A percentile compares a stretch with the other conserved stretches of the same genome.
These are phyloP conservation scores for Oreochromis tanganicae DNA, from an alignment of 2,113 vertebrate genomes.

Conservation along the genomic window DNA sequence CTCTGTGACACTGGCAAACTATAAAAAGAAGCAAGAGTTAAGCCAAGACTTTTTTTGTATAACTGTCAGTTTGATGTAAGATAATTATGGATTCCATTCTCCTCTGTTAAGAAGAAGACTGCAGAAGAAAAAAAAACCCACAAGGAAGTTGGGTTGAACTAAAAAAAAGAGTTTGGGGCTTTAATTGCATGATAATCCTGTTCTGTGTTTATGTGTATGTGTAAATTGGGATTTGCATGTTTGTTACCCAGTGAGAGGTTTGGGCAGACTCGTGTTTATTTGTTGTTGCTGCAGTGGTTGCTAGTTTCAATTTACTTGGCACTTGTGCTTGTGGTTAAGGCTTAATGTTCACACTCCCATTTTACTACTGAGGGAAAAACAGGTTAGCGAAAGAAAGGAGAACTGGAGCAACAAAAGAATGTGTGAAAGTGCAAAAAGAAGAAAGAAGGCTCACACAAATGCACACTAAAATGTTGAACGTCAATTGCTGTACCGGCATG, in stretches of 20 bases:
- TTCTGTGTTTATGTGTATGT: neutral
- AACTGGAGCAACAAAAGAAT: neutral
- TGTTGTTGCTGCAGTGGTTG: constrained; percentile 35
- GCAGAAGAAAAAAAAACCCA: fast-evolving
- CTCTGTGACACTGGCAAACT: neutral
- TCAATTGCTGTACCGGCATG: neutral
- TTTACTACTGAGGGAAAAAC: constrained; percentile 68
- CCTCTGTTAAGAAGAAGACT: neutral
- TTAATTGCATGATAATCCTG: neutral
- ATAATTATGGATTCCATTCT: neutral
- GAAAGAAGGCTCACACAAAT: neutral
- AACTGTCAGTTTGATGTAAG: neutral
- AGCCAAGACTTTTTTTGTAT: neutral
- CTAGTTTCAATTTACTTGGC: constrained; percentile 48
- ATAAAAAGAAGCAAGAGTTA: neutral
- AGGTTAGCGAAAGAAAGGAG: neutral
- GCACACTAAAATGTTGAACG: neutral
- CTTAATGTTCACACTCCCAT: constrained; percentile 68
- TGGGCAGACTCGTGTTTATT: constrained; percentile 26
- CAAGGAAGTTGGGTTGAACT: neutral
- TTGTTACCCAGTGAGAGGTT: neutral
- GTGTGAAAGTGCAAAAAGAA: neutral
- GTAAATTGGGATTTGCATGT: neutral
- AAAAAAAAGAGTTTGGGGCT: neutral
- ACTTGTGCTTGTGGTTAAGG: constrained; percentile 35